Evolutionary conservation across 2,797 vertebrate species (phyloP), one percentile per base, ranked within the genome.

Genomic region (Euthynnus affinis): DNA sequence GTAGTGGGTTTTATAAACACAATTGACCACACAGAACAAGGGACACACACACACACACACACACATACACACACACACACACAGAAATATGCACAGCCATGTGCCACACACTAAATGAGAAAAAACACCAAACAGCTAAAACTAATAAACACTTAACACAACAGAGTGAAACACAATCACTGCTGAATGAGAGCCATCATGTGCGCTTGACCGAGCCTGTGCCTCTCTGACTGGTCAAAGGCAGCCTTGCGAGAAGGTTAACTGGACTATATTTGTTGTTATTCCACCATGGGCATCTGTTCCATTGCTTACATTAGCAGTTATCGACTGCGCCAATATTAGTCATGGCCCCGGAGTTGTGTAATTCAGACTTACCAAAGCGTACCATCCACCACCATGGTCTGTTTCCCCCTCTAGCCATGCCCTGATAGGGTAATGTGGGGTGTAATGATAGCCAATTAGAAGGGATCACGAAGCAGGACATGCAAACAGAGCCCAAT

Each of bases 381-480:
- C 94, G 62, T 93, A 78, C 88, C 82, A 86, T 94, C 88, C 91
- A 67, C 89, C 89, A 91, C 89, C 89, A 94, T 91, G 93, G 94
- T 95, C 93, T 92, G 91, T 91, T 92, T 92, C 90, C 92, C 91
- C 87, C 83, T 93, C 88, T 87, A 88, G 92, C 90, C 84, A 29
- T 90, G 80, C 92, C 85, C 93, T 84, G 92, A 92, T 92, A 91
- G 92, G 91, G 88, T 95, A 94, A 94, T 95, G 93, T 88, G 74
- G 92, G 89, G 89, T 94, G 93, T 95, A 95, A 95, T 95, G 91
- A 93, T 44, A 81, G 90, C 91, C 90, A 93, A 95, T 95, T 95
- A 95, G 88, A 90, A 86, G 88, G 93, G 92, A 94, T 95, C 94
- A 94, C 90, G 82, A 90, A 94, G 91, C 93, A 94, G 92, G 93